Conservation (phyloP, 2,888 invertebrate genomes). For the Leucania comma region DNA sequence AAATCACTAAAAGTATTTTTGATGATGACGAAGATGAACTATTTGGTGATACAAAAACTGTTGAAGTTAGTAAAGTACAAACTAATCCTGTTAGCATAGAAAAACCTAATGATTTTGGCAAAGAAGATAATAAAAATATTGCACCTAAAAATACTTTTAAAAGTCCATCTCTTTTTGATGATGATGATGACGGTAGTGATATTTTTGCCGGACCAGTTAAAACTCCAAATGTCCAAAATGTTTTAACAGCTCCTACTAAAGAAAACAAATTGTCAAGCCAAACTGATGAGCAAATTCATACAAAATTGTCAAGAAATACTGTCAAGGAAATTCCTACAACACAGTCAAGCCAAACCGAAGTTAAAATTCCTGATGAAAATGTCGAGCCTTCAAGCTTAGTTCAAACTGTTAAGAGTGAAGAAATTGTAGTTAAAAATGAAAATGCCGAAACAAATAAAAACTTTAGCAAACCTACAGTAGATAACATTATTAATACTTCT, state of each 20-base stretch:
- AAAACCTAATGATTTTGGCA: slow-evolving; percentile 30
- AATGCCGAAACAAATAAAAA: slow-evolving; percentile 66
- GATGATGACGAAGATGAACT: slow-evolving; percentile 78
- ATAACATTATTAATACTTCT: slow-evolving; percentile 10
- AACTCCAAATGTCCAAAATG: slow-evolving; percentile 8
- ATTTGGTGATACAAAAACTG: slow-evolving; percentile 66
- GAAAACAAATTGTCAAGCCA: background rate
- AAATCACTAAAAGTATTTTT: slow-evolving; percentile 69
- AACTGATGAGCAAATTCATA: background rate
- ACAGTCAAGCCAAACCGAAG: slow-evolving; percentile 4
- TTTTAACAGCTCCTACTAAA: slow-evolving; percentile 15
- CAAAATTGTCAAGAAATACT: background rate
- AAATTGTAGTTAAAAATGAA: slow-evolving; percentile 35
- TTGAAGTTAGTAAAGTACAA: slow-evolving; percentile 38
- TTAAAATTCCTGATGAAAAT: background rate
- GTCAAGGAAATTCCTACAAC: background rate
- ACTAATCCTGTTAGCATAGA: slow-evolving; percentile 28
- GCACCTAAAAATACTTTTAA: slow-evolving; percentile 49
- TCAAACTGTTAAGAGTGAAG: slow-evolving; percentile 7
- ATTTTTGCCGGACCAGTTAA: slow-evolving; percentile 61
- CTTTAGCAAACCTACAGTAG: slow-evolving; percentile 41
- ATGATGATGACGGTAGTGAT: slow-evolving; percentile 72
- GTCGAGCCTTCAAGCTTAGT: slow-evolving; percentile 6
- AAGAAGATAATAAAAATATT: slow-evolving; percentile 19
- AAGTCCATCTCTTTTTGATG: slow-evolving; percentile 77